These are phyloP conservation scores for Terrapene triunguis DNA, from an alignment of 2,113 vertebrate genomes.

Conservation along the genomic window DNA sequence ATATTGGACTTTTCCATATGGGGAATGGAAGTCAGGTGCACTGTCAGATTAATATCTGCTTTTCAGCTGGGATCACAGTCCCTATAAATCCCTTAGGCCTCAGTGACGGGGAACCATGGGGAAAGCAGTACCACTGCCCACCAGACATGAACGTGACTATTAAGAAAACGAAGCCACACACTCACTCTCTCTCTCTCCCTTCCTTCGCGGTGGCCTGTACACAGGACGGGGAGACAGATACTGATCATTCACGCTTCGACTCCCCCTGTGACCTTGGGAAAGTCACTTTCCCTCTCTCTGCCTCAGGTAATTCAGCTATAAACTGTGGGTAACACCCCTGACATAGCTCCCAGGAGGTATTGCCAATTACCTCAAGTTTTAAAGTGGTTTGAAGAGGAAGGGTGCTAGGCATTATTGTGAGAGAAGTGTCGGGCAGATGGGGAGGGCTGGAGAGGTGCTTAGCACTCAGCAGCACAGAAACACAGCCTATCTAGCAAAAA, in stretches of 20 bases:
- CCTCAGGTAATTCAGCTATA: not conserved
- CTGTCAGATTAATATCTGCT: not conserved
- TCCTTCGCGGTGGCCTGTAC: not conserved
- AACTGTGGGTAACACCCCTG: rapidly evolving
- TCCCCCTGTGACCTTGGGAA: not conserved
- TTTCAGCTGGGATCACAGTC: rapidly evolving
- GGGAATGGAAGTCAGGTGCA: not conserved
- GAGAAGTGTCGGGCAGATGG: not conserved
- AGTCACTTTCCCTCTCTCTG: not conserved
- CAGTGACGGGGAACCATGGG: not conserved
- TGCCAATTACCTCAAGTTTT: not conserved
- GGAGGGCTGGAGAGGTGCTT: not conserved
- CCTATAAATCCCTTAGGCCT: not conserved
- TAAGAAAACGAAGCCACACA: rapidly evolving
- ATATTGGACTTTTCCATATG: rapidly evolving
- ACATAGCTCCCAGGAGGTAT: not conserved
- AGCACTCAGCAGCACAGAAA: rapidly evolving
- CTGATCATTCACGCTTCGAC: rapidly evolving
- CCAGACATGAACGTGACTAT: rapidly evolving
- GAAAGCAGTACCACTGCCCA: rapidly evolving
- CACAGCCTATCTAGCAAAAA: rapidly evolving
- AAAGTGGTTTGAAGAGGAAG: not conserved
- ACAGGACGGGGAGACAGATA: not conserved
- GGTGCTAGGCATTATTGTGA: not conserved
- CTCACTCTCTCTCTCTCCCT: no score